Percentiles rank a stretch among this genome's conserved stretches.
Evolutionary conservation across 2,113 vertebrate genomes (phyloP).

Genomic region (Apeltes quadracus): DNA sequence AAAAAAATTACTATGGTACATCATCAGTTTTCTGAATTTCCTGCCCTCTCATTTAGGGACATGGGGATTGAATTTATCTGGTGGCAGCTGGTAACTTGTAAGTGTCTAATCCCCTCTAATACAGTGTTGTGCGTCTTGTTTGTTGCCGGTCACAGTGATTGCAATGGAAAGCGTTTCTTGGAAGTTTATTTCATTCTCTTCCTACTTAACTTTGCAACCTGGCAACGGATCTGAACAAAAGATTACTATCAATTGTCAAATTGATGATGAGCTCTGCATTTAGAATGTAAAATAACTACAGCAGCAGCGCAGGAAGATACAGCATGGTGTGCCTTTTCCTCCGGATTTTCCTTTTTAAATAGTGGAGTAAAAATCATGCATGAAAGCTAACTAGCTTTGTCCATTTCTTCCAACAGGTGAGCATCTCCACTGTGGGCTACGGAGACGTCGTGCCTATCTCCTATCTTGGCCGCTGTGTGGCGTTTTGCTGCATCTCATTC

Average conservation of each 20-base stretch:
- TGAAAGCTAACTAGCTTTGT: neutral
- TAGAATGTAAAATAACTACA: neutral
- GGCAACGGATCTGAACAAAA: neutral
- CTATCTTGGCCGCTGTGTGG: constrained; percentile 85
- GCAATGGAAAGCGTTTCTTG: constrained; percentile 37
- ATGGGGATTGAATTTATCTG: constrained; percentile 46
- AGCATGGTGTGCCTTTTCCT: neutral
- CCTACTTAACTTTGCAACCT: constrained; percentile 6
- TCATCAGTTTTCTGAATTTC: constrained; percentile 10
- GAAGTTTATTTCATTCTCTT: constrained; percentile 26
- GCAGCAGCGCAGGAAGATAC: neutral
- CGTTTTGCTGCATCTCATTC: constrained; percentile 90
- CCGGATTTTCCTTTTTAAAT: neutral
- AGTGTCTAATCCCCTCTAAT: constrained; percentile 69
- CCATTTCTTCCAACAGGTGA: constrained; percentile 80
- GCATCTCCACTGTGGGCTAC: constrained; percentile 92
- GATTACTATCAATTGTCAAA: neutral
- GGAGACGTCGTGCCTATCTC: constrained; percentile 89
- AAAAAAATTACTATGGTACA: neutral
- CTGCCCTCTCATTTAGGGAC: constrained; percentile 41
- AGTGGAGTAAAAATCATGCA: neutral
- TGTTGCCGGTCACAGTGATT: constrained; percentile 51
- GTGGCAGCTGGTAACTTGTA: constrained; percentile 63
- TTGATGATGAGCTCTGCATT: too few species aligned
- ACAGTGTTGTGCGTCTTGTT: constrained; percentile 49